Evolutionary conservation across 92 coral and sea anemone genomes (phyloP).

Genomic region (Zoanthus sansibaricus): DNA sequence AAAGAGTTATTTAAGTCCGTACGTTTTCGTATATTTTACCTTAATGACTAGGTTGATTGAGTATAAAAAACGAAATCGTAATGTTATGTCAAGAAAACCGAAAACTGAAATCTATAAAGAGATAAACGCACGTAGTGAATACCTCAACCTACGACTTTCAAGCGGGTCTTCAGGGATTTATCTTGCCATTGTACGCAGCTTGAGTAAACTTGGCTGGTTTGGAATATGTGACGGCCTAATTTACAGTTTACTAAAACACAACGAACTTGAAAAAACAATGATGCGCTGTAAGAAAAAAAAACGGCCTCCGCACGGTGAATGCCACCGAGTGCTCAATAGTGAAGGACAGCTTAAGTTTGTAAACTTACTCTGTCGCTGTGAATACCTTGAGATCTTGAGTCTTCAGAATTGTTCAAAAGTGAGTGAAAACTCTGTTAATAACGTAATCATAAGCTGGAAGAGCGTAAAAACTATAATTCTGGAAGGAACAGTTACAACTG

Average conservation of each 20-base stretch:
- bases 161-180: background rate
- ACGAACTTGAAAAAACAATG: slow-evolving; percentile 13
- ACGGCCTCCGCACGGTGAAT: background rate
- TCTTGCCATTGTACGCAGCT: background rate
- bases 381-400: background rate
- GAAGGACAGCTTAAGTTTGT: background rate
- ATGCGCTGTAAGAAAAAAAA: background rate
- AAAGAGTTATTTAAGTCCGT: no score
- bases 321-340: background rate
- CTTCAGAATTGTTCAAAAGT: background rate
- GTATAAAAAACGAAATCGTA: no score
- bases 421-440: background rate
- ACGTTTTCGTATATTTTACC: no score
- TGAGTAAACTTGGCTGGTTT: slow-evolving; percentile 3
- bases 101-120: no score
- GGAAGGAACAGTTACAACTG: slow-evolving; percentile 1
- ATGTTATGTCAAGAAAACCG: no score
- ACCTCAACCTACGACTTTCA: background rate
- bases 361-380: background rate
- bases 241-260: slow-evolving; percentile 1
- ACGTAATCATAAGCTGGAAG: background rate
- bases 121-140: background rate
- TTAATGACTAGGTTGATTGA: no score
- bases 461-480: slow-evolving; percentile 6
- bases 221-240: slow-evolving; percentile 21